These are phyloP conservation scores for Panthera uncia DNA, from an alignment of 2,113 vertebrate genomes.

Conservation along the genomic window DNA sequence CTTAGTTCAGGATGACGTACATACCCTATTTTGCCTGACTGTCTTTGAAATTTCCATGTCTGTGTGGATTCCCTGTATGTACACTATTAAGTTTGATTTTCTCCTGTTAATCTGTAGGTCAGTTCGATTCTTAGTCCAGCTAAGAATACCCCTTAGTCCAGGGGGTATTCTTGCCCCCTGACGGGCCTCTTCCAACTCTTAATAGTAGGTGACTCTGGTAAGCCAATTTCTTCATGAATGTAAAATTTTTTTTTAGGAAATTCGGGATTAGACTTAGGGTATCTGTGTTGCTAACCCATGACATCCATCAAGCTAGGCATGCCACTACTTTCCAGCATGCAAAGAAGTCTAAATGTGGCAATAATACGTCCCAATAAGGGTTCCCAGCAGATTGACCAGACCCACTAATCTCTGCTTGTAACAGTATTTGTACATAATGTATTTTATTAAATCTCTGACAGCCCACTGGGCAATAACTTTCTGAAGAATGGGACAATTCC, in stretches of 20 bases:
- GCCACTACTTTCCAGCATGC: background rate
- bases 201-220: background rate
- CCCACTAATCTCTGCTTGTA: background rate
- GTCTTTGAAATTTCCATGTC: background rate
- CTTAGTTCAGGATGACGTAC: background rate
- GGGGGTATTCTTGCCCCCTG: background rate
- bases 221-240: background rate
- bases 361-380: background rate
- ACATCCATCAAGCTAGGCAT: background rate
- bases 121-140: background rate
- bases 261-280: background rate
- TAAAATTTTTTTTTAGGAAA: background rate
- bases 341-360: background rate
- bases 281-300: background rate
- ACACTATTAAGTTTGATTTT: background rate
- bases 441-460: background rate
- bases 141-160: background rate
- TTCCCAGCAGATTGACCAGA: background rate
- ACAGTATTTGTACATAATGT: background rate
- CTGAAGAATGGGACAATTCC: background rate
- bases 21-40: background rate
- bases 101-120: background rate
- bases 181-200: background rate
- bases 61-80: background rate
- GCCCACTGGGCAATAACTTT: background rate